Percentiles rank a stretch among this genome's conserved stretches.
Conservation (phyloP, 2,113 vertebrate genomes). For the Crotalus viridis region DNA sequence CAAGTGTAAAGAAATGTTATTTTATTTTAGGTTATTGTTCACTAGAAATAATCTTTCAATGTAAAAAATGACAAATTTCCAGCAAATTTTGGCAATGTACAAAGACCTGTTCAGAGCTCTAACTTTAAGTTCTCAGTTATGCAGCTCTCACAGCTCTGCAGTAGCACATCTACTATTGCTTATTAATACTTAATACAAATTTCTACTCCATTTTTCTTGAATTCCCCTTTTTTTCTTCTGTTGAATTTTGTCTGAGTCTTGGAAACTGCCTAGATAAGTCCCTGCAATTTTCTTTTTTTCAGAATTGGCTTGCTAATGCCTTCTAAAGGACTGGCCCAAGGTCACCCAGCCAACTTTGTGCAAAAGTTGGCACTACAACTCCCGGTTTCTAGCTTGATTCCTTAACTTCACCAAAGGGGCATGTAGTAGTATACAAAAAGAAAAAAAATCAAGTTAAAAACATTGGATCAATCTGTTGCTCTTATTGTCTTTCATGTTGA, state of each 20-base stretch:
- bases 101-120: neutral
- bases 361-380: neutral
- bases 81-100: neutral
- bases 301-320: neutral
- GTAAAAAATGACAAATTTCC: neutral
- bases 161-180: neutral
- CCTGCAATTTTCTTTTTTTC: neutral
- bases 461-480: neutral
- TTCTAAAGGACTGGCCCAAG: neutral
- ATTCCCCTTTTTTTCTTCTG: neutral
- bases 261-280: neutral
- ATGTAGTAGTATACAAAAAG: neutral
- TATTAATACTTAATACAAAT: neutral
- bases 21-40: neutral
- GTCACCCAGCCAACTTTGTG: neutral
- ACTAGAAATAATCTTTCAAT: neutral
- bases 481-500: neutral
- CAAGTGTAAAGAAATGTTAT: neutral
- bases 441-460: neutral
- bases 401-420: neutral
- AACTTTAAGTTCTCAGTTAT: neutral
- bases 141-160: neutral
- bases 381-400: neutral
- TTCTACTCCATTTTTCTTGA: neutral
- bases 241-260: neutral